phyloP scores from a whole-genome alignment of 2,113 vertebrate species.

The Trematocara macrostoma region DNA sequence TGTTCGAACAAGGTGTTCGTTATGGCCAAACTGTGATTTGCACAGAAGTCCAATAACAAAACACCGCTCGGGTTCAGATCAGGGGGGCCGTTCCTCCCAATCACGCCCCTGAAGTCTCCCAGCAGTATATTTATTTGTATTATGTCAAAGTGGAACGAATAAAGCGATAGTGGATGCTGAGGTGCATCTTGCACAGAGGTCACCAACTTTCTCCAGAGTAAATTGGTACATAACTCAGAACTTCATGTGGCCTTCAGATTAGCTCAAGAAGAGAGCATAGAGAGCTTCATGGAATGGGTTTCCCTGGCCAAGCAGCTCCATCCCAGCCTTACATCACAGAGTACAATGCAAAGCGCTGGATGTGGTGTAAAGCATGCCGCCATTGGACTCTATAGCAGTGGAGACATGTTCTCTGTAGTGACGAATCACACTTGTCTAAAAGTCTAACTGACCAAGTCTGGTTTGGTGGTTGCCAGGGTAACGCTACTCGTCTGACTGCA shows the following conservation, averaged over 20 bases:
- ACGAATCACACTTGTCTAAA: neutral
- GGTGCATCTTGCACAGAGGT: neutral
- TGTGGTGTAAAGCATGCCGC: neutral
- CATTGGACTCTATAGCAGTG: neutral
- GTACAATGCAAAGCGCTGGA: neutral
- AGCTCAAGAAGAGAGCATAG: neutral
- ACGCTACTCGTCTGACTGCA: neutral
- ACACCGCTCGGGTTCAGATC: too few species aligned
- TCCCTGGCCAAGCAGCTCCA: neutral
- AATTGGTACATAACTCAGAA: neutral
- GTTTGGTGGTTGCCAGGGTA: neutral
- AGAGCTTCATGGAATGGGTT: neutral
- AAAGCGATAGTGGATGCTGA: neutral
- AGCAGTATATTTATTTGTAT: neutral
- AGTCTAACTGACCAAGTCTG: neutral
- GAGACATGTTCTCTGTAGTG: neutral
- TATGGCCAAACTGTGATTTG: too few species aligned
- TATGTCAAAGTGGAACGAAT: neutral
- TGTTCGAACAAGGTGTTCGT: too few species aligned
- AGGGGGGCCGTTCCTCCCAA: too few species aligned
- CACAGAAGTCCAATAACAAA: too few species aligned
- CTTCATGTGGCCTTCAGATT: neutral
- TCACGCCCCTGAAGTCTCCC: too few species aligned
- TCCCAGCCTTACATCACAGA: neutral
- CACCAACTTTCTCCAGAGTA: neutral